Percentiles rank a stretch among this genome's conserved stretches.
These are phyloP conservation scores for Digitonthophagus gazella DNA, from an alignment of 2,888 invertebrate species.

Conservation along the genomic window DNA sequence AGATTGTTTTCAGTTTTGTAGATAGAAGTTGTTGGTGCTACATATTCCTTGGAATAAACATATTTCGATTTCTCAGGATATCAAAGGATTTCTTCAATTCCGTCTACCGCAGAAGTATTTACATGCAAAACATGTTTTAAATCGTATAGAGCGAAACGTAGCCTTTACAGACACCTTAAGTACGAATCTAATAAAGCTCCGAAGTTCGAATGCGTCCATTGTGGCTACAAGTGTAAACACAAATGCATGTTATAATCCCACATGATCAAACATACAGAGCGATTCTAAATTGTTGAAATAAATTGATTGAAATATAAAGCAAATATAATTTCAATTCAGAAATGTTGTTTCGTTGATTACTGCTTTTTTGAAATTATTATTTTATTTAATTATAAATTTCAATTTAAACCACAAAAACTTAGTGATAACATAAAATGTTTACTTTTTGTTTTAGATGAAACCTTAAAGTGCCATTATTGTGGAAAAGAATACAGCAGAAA, in stretches of 20 bases:
- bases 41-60: background rate
- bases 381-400: too few species aligned
- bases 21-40: too few species aligned
- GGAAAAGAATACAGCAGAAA: constrained; percentile 21
- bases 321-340: too few species aligned
- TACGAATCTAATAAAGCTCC: background rate
- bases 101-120: background rate
- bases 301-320: background rate
- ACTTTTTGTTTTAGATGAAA: constrained; percentile 13
- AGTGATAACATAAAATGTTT: too few species aligned
- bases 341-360: too few species aligned
- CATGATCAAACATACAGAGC: background rate
- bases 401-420: too few species aligned
- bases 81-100: background rate
- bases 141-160: background rate
- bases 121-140: background rate
- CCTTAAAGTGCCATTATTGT: constrained; percentile 18
- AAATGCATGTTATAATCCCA: background rate
- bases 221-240: background rate
- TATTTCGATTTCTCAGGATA: background rate
- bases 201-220: background rate
- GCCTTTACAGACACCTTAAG: background rate
- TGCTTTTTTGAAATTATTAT: too few species aligned
- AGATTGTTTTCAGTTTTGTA: too few species aligned
- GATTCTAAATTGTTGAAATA: too few species aligned